Conservation (phyloP, 2,113 vertebrate species). For the Castor canadensis region DNA sequence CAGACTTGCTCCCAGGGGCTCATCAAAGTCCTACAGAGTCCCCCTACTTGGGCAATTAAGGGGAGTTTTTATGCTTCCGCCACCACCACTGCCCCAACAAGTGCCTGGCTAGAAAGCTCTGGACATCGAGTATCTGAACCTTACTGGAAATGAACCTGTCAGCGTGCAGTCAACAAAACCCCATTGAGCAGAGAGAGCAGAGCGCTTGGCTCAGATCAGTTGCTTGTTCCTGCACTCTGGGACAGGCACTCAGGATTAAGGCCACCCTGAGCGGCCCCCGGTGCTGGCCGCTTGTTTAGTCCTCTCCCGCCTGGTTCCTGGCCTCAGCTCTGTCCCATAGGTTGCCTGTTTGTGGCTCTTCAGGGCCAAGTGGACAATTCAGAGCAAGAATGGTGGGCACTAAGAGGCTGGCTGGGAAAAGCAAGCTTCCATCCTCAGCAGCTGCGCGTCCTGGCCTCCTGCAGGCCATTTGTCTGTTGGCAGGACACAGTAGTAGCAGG, state of each 20-base stretch:
- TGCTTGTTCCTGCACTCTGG: neutral
- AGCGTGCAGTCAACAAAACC: conserved; percentile 15
- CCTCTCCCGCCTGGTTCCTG: neutral
- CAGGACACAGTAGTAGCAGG: neutral
- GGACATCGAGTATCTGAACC: neutral
- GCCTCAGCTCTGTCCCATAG: neutral
- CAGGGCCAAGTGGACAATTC: too few relatives aligned
- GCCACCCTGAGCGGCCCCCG: neutral
- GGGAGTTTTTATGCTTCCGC: neutral
- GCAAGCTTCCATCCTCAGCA: neutral
- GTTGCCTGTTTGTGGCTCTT: neutral
- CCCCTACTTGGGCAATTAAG: conserved; percentile 51
- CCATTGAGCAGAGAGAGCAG: neutral
- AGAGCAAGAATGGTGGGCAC: neutral
- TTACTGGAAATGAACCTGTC: neutral
- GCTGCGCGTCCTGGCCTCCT: neutral
- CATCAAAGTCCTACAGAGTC: neutral
- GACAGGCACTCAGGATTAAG: neutral
- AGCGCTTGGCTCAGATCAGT: neutral
- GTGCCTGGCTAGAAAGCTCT: neutral
- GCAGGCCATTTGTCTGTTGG: neutral
- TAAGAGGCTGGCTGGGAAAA: neutral
- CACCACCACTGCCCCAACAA: neutral
- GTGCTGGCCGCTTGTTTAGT: fast-evolving
- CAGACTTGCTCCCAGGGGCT: neutral